Evolutionary conservation across 1,140 invertebrate genomes (phyloP), one percentile per base, ranked within the genome.

Genomic region (Rhysida immarginata): DNA sequence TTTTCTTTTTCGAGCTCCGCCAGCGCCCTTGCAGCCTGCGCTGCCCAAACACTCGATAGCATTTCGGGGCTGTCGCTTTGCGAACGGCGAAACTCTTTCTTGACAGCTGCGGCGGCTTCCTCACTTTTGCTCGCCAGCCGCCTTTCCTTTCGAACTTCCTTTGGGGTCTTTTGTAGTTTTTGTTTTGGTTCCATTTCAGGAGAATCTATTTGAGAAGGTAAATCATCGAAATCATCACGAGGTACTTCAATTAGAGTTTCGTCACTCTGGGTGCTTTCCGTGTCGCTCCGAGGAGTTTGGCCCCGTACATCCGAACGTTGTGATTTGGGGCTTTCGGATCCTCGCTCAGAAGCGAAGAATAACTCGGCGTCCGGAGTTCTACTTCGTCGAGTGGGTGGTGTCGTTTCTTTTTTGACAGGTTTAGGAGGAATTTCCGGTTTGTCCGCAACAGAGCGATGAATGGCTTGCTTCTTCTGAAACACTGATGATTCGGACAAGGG

Each of bases 401-500:
- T 51, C 5, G 26, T 25, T 11, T 25, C 49, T 26, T 51, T 51
- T 27, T 26, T 5, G 8, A 26, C 23, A 8, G 49, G 49, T 26
- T 51, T 51, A 8, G 49, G 49, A 25, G 49, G 49, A 26, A 51
- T 51, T 51, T 26, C 49, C 3, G 49, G 49, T 51, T 51, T 51
- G 2, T 51, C 49, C 5, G 26, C 26, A 26, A 20, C 20, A 8
- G 16, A 13, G 3, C 26, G 49, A n/a, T n/a, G n/a, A n/a, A n/a
- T n/a, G 3, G 5, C 16, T 11, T 3, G 11, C 49, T 51, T 51
- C 20, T 26, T 24, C 8, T 51, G 13, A 11, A 51, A 26, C 3
- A 51, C 13, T 8, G 49, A 3, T 3, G 49, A 26, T 26, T 51
- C 49, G 3, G 49, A 51, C 23, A 51, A 20, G 13, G 45, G 45